Conservation (phyloP, 2,888 invertebrate genomes). For the Vannuccia rotundouncinata region DNA sequence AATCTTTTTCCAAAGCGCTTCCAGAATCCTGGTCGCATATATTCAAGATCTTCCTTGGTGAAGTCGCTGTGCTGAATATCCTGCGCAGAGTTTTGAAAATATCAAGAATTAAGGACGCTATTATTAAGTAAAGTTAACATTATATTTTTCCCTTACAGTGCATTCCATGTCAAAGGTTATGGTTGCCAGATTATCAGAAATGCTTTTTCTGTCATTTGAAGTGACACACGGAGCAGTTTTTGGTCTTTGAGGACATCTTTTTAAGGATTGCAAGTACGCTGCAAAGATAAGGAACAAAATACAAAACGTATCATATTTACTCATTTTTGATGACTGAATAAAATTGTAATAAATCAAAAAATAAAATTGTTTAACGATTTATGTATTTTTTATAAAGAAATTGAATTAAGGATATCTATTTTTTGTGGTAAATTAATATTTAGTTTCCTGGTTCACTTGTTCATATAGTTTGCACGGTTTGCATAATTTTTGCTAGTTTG, state of each 20-base stretch:
- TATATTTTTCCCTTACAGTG: not conserved
- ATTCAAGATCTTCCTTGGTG: slow-evolving; percentile 3
- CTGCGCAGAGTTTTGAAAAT: not conserved
- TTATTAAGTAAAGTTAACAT: too few relatives aligned
- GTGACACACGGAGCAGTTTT: not conserved
- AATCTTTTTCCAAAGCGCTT: not conserved
- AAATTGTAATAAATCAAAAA: too few relatives aligned
- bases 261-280: not conserved
- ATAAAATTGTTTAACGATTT: not conserved
- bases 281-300: not conserved
- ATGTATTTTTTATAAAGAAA: not conserved
- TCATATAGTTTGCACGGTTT: too few relatives aligned
- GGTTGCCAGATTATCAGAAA: not conserved
- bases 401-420: too few relatives aligned
- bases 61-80: not conserved
- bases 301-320: not conserved
- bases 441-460: too few relatives aligned
- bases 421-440: too few relatives aligned
- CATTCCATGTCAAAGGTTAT: not conserved
- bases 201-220: not conserved
- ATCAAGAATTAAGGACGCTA: too few relatives aligned
- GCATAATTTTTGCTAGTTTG: too few relatives aligned
- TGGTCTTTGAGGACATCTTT: not conserved
- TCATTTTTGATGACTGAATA: too few relatives aligned
- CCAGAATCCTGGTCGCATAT: slow-evolving; percentile 18